Evolutionary conservation across 2,797 vertebrate genomes (phyloP), one percentile per base, ranked within the genome.

Genomic region (Siniperca undulata): DNA sequence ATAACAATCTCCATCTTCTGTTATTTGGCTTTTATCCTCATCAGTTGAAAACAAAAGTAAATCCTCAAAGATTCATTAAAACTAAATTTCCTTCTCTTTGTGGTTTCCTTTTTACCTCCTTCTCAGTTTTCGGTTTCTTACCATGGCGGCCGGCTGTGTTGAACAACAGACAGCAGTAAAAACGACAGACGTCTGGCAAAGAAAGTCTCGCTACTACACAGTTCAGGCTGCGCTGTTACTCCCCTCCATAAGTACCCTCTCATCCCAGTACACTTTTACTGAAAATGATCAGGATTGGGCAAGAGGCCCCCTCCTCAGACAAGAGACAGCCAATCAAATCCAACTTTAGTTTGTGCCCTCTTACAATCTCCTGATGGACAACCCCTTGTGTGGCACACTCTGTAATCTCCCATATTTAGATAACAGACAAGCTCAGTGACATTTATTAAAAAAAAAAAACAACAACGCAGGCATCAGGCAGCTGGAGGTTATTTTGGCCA

Each of bases 351-450:
- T 83, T 70, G 83, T 80, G 87, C 44, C 50, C 56, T 74, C 74
- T 81, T 70, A 76, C 80, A 89, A 71, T 81, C 78, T 81, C 73
- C 71, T 80, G 87, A 90, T 82, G 88, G 88, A 90, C 90, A 82
- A 62, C 89, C 91, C 90, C 91, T 77, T 87, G 80, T 90, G 80
- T 68, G 66, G 62, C 82, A 66, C 86, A 53, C 77, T 68, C 44
- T 81, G 81, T 72, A 75, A 78, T 87, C 88, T 74, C 72, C 95
- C 95, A 95, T 90, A 92, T 95, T 95, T 95, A 95, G 94, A 94
- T 80, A 88, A 93, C 91, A 92, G 93, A 90, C 89, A 92, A 89
- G 89, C 90, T 83, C 83, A 60, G 70, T 94, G 93, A 90, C 91
- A 94, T 94, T 92, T 87, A 92, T 87, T 65, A 24, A 30, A 79